phyloP scores from a whole-genome alignment of 2,797 vertebrate genomes.

The Silurus lanzhouensis region DNA sequence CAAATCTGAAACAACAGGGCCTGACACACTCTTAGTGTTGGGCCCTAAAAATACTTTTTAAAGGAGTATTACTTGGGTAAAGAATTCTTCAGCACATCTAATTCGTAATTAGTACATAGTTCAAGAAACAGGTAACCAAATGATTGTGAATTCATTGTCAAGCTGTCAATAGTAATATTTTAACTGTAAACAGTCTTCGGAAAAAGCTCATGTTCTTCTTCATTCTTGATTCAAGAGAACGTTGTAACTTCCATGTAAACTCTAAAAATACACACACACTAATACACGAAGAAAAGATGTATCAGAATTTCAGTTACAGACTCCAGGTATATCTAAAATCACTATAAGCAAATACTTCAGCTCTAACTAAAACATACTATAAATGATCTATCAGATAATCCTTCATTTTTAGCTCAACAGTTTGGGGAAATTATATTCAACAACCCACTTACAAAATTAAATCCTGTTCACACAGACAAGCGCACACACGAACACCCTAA shows the following conservation, averaged over 20 bases:
- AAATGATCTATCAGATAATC: neutral
- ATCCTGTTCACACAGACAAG: slow-evolving; percentile 54
- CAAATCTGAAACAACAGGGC: neutral
- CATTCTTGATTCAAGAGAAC: neutral
- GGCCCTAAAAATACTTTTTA: neutral
- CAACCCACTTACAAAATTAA: neutral
- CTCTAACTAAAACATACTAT: neutral
- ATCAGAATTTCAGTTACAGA: neutral
- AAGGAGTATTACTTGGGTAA: neutral
- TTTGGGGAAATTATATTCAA: neutral
- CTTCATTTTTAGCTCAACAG: neutral
- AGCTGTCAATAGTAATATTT: neutral
- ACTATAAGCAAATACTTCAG: neutral
- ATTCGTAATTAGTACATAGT: neutral
- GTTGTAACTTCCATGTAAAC: neutral
- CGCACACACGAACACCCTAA: slow-evolving; percentile 70
- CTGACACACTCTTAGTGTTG: neutral
- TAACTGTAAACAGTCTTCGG: neutral
- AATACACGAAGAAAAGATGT: neutral
- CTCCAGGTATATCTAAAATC: neutral
- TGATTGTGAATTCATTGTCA: neutral
- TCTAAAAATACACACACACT: neutral
- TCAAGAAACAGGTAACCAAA: neutral
- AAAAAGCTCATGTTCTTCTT: neutral
- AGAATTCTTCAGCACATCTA: neutral